Percentiles rank a stretch among this genome's conserved stretches.
Conservation (phyloP, 2,888 invertebrate genomes). For the Tipula unca region DNA sequence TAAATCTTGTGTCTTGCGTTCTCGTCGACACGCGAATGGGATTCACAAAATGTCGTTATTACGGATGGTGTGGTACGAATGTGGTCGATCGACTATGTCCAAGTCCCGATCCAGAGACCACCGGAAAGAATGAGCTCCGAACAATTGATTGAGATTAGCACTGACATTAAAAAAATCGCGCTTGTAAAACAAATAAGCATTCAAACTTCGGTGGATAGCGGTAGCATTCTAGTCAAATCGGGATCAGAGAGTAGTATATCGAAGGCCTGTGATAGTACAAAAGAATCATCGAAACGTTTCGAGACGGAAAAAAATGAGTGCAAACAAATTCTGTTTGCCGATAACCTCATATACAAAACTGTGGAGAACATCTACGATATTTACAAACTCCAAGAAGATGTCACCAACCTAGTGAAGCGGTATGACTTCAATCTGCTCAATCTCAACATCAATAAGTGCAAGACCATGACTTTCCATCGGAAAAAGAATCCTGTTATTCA, state of each 20-base stretch:
- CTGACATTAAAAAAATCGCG: slow-evolving; percentile 38
- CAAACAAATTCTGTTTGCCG: slow-evolving; percentile 41
- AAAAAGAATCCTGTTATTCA: too few species aligned
- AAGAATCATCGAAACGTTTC: slow-evolving; percentile 60
- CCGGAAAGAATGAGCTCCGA: slow-evolving; percentile 39
- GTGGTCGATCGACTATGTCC: slow-evolving; percentile 95
- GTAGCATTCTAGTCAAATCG: slow-evolving; percentile 60
- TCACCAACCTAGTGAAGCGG: too few species aligned
- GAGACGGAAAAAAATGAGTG: slow-evolving; percentile 57
- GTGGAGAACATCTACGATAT: too few species aligned
- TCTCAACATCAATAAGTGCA: too few species aligned
- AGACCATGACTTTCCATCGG: too few species aligned
- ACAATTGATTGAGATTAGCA: slow-evolving; percentile 32
- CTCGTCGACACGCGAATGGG: slow-evolving; percentile 96
- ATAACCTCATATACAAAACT: too few species aligned
- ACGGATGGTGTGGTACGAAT: slow-evolving; percentile 96
- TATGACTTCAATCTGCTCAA: too few species aligned
- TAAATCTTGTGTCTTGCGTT: slow-evolving; percentile 94
- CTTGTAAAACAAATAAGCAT: slow-evolving; percentile 75
- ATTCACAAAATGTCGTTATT: slow-evolving; percentile 90
- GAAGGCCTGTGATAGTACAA: slow-evolving; percentile 63
- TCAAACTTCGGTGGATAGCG: slow-evolving; percentile 52
- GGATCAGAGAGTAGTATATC: slow-evolving; percentile 85
- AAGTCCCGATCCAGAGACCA: slow-evolving; percentile 54
- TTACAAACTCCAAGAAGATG: too few species aligned